Evolutionary conservation across 2,888 invertebrate species (phyloP).

Genomic region (Tholera decimalis): DNA sequence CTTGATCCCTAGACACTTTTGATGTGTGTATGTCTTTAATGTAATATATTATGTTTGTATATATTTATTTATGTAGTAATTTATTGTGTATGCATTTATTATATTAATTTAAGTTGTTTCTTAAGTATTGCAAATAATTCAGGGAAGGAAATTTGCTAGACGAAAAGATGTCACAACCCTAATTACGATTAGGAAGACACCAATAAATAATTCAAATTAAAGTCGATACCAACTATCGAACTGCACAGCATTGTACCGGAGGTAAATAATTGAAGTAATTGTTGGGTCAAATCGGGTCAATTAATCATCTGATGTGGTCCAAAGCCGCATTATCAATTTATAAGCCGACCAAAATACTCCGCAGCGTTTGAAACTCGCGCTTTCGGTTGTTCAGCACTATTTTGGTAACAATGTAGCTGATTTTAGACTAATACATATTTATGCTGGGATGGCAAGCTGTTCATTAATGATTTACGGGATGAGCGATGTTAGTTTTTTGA

Average conservation of each 20-base stretch:
- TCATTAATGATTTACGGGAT: slow-evolving; percentile 20
- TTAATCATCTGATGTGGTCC: slow-evolving; percentile 86
- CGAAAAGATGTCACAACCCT: slow-evolving; percentile 3
- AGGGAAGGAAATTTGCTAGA: background rate
- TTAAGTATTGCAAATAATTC: too few relatives aligned
- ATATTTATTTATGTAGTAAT: too few relatives aligned
- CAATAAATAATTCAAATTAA: slow-evolving; percentile 73
- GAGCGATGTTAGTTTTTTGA: slow-evolving; percentile 28
- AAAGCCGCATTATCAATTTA: slow-evolving; percentile 83
- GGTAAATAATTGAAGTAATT: slow-evolving; percentile 90
- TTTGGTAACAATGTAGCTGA: slow-evolving; percentile 55
- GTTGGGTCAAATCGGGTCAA: slow-evolving; percentile 89
- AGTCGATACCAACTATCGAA: slow-evolving; percentile 68
- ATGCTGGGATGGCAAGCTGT: slow-evolving; percentile 42
- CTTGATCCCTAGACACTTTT: too few relatives aligned
- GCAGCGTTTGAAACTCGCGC: slow-evolving; percentile 17
- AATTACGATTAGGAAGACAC: slow-evolving; percentile 54
- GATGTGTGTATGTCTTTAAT: too few relatives aligned
- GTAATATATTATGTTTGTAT: too few relatives aligned
- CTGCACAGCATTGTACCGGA: slow-evolving; percentile 77
- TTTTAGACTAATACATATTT: slow-evolving; percentile 54
- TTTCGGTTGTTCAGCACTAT: slow-evolving; percentile 48
- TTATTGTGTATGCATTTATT: too few relatives aligned
- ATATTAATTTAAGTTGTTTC: too few relatives aligned
- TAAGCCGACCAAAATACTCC: slow-evolving; percentile 78